A percentile compares a stretch with the other conserved stretches of the same genome.
Evolutionary conservation across 64 coral and sea anemone species (phyloP).

Genomic region (Stichodactyla mertensii): DNA sequence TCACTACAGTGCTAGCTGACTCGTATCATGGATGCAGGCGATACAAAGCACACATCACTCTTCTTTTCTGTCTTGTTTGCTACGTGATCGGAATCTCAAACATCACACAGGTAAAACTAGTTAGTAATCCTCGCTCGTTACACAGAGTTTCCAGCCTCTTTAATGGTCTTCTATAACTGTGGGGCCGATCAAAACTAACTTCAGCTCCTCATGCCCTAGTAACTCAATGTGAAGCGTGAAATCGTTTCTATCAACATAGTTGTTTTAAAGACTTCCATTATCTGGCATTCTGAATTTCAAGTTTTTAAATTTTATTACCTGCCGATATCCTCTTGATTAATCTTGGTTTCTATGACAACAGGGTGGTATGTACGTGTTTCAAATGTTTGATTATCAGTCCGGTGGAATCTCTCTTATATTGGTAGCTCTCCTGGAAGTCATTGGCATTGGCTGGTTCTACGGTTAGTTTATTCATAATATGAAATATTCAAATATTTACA

Average conservation of each 20-base stretch:
- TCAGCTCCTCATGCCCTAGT: too few species aligned
- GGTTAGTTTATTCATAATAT: conserved; percentile 22
- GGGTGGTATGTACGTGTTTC: conserved; percentile 89
- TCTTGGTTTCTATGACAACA: conserved; percentile 18
- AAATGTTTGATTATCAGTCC: conserved; percentile 81
- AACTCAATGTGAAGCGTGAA: neutral
- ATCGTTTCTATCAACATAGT: neutral
- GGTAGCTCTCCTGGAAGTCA: conserved; percentile 61
- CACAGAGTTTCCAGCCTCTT: neutral
- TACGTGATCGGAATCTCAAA: conserved; percentile 73
- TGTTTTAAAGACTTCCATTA: too few species aligned
- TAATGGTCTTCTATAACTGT: neutral
- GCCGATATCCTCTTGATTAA: neutral
- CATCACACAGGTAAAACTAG: conserved; percentile 63
- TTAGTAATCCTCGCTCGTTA: neutral
- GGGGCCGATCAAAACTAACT: too few species aligned
- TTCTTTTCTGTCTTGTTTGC: conserved; percentile 50
- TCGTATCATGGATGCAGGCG: conserved; percentile 64
- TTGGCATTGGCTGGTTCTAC: conserved; percentile 79
- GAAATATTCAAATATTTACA: neutral
- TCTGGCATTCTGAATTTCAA: too few species aligned
- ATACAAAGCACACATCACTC: conserved; percentile 67
- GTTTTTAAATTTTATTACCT: too few species aligned
- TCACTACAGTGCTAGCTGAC: conserved; percentile 72
- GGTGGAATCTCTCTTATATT: conserved; percentile 81